phyloP scores from a whole-genome alignment of 2,113 vertebrate genomes.

The Hassar affinis region DNA sequence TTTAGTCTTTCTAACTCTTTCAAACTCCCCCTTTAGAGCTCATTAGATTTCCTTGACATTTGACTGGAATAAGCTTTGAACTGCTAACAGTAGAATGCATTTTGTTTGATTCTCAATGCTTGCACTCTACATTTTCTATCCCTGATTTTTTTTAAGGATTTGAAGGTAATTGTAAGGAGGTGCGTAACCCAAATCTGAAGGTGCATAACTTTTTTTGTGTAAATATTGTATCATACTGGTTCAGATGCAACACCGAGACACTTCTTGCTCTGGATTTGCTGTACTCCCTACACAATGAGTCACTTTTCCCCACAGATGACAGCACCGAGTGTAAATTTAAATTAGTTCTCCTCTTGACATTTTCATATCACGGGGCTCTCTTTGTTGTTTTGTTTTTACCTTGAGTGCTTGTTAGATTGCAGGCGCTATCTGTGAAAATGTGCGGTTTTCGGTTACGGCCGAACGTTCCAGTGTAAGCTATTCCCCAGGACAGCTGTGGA shows the following conservation, averaged over 20 bases:
- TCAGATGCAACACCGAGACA: neutral
- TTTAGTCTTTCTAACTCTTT: too few relatives aligned
- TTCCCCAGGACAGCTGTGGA: conserved; percentile 59
- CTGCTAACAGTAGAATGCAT: neutral
- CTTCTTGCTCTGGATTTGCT: neutral
- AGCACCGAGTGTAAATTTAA: conserved; percentile 33
- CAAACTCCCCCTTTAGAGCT: too few relatives aligned
- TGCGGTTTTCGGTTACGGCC: neutral
- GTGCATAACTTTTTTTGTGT: neutral
- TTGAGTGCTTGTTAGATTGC: conserved; percentile 33
- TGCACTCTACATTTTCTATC: neutral
- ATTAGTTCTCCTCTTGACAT: conserved; percentile 45
- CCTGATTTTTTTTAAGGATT: neutral
- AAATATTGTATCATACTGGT: neutral
- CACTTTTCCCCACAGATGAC: conserved; percentile 8
- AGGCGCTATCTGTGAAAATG: conserved; percentile 40
- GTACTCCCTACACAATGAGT: conserved; percentile 19
- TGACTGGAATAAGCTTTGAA: too few relatives aligned
- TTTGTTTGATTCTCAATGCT: neutral
- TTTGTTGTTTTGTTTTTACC: conserved; percentile 38
- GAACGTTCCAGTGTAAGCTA: conserved; percentile 48
- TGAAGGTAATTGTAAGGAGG: neutral
- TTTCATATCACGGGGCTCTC: conserved; percentile 17
- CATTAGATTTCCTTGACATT: too few relatives aligned
- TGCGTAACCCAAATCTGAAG: neutral